Evolutionary conservation across 1,140 invertebrate species (phyloP).

Genomic region (Cydia pomonella): DNA sequence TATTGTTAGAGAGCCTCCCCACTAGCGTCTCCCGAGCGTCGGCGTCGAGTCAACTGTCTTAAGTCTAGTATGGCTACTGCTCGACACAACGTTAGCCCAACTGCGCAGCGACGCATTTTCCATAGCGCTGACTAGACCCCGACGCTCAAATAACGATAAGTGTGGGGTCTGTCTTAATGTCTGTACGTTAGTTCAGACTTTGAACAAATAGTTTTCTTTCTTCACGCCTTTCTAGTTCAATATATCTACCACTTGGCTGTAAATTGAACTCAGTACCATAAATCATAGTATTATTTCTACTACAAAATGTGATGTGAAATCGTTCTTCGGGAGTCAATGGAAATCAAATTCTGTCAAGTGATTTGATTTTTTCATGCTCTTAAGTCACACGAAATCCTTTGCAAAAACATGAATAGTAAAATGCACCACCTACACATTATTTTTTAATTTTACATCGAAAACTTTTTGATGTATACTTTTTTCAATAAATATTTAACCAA

Average conservation of each 20-base stretch:
- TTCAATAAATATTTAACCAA: slow-evolving; percentile 70
- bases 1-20: not conserved
- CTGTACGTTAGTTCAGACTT: too few species aligned
- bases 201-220: not conserved
- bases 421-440: slow-evolving; percentile 49
- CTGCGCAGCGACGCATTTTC: not conserved
- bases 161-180: too few species aligned
- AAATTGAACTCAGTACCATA: slow-evolving; percentile 37
- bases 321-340: not conserved
- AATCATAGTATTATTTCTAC: slow-evolving; percentile 20
- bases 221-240: slow-evolving; percentile 34
- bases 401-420: slow-evolving; percentile 41
- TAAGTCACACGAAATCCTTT: slow-evolving; percentile 33
- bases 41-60: too few species aligned
- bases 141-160: too few species aligned
- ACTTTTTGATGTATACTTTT: slow-evolving; percentile 76
- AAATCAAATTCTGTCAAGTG: not conserved
- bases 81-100: too few species aligned
- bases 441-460: slow-evolving; percentile 78
- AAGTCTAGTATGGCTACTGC: too few species aligned
- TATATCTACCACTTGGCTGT: slow-evolving; percentile 48
- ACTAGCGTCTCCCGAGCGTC: not conserved
- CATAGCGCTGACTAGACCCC: too few species aligned
- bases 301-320: slow-evolving; percentile 5
- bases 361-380: not conserved